Base-by-base conservation (phyloP, 2,113 vertebrate species). In the Pteropus alecto region DNA sequence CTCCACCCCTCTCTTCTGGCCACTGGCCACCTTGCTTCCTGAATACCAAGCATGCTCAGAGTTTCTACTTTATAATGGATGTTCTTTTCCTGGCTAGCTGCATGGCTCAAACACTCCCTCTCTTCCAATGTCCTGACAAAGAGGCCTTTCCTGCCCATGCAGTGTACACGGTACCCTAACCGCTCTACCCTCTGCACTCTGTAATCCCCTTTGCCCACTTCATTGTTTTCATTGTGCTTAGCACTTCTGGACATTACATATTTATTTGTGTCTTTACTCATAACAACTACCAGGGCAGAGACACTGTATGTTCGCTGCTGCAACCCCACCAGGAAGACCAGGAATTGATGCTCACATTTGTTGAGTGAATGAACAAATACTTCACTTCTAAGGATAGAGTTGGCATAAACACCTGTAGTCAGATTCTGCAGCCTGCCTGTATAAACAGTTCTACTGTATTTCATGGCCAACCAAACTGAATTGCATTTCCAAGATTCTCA, bases 271-370 rank as follows among this genome's bases (percentile, higher is more conserved):
- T 38, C 65, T 70, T 43, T 79, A 67, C 35, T 92, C 2, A 13
- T 0, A 10, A 7, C 7, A 7, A 0, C 0, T 76, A 1, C 8
- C 43, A 79, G n/a, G 61, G n/a, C 41, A n/a, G n/a, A 81, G 35
- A 68, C n/a, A 14, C 65, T 51, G 28, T 21, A 19, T 22, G 85
- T 28, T 54, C 24, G 0, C 26, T 35, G 33, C 46, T 41, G 38
- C 7, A 5, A 13, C 54, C 9, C 63, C 22, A 61, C 56, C 43
- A 5, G 0, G 8, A 48, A 43, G 16, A 46, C 35, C 35, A 91
- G 65, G 4, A 56, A 51, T 15, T 2, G 1, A 24, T 5, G 16
- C 18, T 38, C 33, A 24, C 0, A 0, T 26, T 10, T 58, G 54
- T 7, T 15, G 14, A 82, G 38, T 58, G 63, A 88, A 56, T 30